phyloP scores from a whole-genome alignment of 2,797 vertebrate species.

The Syngnathus acus region DNA sequence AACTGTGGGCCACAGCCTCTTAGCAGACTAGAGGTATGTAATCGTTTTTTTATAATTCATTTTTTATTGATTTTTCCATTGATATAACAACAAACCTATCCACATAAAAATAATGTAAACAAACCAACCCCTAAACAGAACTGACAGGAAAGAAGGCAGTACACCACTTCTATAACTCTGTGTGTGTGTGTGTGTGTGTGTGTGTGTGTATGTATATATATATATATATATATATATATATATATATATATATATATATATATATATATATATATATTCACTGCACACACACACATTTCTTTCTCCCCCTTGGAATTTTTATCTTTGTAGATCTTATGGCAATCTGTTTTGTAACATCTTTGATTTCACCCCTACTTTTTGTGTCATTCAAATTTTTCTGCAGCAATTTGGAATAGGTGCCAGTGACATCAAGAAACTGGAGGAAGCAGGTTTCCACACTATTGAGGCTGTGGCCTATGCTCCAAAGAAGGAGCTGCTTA shows the following conservation, averaged over 20 bases:
- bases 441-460: constrained; percentile 95
- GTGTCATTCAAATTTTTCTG: background rate
- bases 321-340: no score
- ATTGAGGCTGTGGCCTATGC: constrained; percentile 94
- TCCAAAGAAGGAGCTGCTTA: constrained; percentile 92
- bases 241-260: no score
- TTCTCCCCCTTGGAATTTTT: no score
- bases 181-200: background rate
- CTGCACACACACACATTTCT: no score
- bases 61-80: background rate
- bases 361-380: no score
- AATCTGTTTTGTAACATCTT: background rate
- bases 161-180: no score
- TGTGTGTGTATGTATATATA: background rate
- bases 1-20: constrained; percentile 87
- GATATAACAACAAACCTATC: background rate
- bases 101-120: no score
- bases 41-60: background rate
- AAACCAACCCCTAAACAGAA: no score
- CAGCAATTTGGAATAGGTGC: constrained; percentile 92
- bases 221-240: background rate
- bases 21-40: constrained; percentile 77
- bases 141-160: no score
- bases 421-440: constrained; percentile 92
- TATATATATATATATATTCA: no score